Percentiles rank a stretch among this genome's conserved stretches.
phyloP scores from a whole-genome alignment of 2,113 vertebrate genomes.

The Ictidomys tridecemlineatus region DNA sequence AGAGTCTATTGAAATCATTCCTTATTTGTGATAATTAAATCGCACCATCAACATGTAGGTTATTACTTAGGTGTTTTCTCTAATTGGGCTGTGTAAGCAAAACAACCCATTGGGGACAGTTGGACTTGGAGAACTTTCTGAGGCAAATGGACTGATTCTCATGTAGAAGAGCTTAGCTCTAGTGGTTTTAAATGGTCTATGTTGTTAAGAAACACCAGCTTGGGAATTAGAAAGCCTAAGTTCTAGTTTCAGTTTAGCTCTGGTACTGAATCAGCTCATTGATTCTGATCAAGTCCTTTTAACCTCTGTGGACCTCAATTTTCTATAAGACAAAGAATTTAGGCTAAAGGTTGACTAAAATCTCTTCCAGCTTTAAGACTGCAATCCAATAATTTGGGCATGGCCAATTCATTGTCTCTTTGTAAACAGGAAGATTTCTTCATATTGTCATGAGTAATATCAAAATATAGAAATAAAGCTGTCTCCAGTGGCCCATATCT shows the following conservation, averaged over 20 bases:
- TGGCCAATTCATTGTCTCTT: background rate
- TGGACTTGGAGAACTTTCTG: conserved; percentile 37
- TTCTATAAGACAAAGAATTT: background rate
- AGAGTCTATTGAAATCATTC: background rate
- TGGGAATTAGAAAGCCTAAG: conserved; percentile 32
- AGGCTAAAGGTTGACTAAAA: background rate
- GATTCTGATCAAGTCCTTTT: conserved; percentile 31
- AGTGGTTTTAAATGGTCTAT: conserved; percentile 7
- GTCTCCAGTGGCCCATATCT: background rate
- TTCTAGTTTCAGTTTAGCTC: conserved; percentile 34
- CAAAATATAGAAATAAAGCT: background rate
- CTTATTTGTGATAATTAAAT: conserved; percentile 42
- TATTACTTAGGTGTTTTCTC: conserved; percentile 38
- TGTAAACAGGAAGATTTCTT: conserved; percentile 23
- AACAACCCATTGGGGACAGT: background rate
- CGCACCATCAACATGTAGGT: background rate
- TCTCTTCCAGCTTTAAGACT: conserved; percentile 37
- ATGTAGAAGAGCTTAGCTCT: background rate
- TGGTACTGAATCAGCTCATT: conserved; percentile 24
- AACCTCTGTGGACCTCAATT: background rate
- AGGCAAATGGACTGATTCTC: conserved; percentile 14
- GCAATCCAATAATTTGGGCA: background rate
- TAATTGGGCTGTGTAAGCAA: conserved; percentile 16
- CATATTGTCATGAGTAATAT: background rate
- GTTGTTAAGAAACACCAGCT: background rate